Conservation (phyloP, 1,140 invertebrate genomes). For the Euura lappo region DNA sequence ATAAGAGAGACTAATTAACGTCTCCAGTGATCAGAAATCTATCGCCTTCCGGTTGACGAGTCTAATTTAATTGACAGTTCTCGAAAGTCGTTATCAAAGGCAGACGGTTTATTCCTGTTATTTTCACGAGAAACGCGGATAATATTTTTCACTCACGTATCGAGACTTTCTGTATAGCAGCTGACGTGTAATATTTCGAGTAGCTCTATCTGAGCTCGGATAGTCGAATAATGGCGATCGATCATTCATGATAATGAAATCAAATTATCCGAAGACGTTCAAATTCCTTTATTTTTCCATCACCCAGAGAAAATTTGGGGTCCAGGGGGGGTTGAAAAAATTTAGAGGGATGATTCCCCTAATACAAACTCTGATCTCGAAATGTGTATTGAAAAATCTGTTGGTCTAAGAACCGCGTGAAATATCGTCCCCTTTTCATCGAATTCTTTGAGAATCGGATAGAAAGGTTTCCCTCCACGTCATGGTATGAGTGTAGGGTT, state of each 20-base stretch:
- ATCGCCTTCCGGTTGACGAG: too few species aligned
- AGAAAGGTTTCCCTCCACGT: constrained; percentile 22
- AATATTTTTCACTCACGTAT: too few species aligned
- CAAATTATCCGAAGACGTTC: not conserved
- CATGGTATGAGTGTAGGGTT: not conserved
- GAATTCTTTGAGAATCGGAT: constrained; percentile 29
- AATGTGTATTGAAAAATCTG: not conserved
- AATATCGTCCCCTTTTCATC: constrained; percentile 16
- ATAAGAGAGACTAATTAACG: too few species aligned
- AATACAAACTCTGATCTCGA: not conserved
- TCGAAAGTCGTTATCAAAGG: too few species aligned
- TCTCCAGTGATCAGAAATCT: too few species aligned
- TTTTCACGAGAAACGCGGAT: too few species aligned
- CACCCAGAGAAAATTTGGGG: constrained; percentile 19
- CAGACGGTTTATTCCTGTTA: too few species aligned
- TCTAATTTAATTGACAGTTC: too few species aligned
- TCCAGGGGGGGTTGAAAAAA: constrained; percentile 13
- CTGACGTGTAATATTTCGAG: not conserved
- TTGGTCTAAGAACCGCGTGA: constrained; percentile 13
- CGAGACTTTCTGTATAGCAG: not conserved
- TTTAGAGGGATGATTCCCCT: constrained; percentile 13
- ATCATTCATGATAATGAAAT: not conserved
- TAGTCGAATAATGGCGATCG: not conserved
- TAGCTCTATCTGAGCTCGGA: not conserved
- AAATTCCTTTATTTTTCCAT: not conserved